These are phyloP conservation scores for Numenius arquata DNA, from an alignment of 2,113 vertebrate species.

Conservation along the genomic window DNA sequence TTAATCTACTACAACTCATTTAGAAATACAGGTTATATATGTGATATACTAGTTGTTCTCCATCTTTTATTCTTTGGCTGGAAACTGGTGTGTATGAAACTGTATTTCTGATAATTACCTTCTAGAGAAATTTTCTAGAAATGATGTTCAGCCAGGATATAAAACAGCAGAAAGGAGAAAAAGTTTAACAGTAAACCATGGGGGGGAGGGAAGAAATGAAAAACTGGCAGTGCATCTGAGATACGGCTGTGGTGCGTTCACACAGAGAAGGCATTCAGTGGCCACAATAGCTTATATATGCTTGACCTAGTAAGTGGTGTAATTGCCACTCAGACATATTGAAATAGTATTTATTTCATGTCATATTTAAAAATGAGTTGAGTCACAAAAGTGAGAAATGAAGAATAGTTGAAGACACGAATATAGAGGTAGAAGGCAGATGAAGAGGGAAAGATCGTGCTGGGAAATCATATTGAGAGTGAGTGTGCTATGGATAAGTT, in stretches of 20 bases:
- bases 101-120: background rate
- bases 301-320: constrained; percentile 16
- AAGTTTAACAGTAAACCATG: background rate
- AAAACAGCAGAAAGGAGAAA: background rate
- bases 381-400: background rate
- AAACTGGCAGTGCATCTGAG: background rate
- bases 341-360: constrained; percentile 3
- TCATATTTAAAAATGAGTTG: background rate
- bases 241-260: background rate
- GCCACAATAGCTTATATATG: background rate
- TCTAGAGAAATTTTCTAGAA: background rate
- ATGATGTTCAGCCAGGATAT: background rate
- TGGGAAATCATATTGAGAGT: background rate
- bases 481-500: background rate
- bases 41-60: background rate
- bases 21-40: background rate
- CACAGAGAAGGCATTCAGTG: background rate
- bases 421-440: background rate
- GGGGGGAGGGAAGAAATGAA: background rate
- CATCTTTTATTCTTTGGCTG: background rate
- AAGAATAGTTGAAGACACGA: background rate
- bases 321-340: background rate
- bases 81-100: background rate
- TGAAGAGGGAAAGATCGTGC: background rate
- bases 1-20: background rate